A percentile compares a stretch with the other conserved stretches of the same genome.
phyloP scores from a whole-genome alignment of 2,113 vertebrate genomes.

The Paracanthobrama guichenoti region DNA sequence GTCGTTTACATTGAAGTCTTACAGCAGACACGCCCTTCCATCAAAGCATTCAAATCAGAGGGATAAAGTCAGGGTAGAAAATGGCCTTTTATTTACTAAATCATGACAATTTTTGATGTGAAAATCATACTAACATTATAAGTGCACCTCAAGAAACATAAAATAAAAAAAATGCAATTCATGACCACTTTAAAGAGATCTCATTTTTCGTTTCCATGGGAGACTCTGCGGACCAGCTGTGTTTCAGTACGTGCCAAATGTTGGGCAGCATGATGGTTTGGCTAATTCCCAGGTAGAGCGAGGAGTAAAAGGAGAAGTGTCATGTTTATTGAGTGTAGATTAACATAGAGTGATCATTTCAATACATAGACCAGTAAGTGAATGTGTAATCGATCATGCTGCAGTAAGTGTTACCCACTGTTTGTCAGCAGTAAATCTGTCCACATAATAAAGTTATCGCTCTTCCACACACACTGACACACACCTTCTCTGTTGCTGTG shows the following conservation, averaged over 20 bases:
- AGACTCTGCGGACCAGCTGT: not conserved
- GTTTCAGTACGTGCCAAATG: not conserved
- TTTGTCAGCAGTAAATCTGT: slow-evolving; percentile 23
- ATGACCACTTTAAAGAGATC: not conserved
- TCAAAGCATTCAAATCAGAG: too few relatives aligned
- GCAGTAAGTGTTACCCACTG: slow-evolving; percentile 5
- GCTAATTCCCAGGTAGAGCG: not conserved
- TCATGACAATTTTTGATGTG: too few relatives aligned
- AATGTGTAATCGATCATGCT: slow-evolving; percentile 11
- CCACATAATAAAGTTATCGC: not conserved
- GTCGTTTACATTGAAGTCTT: too few relatives aligned
- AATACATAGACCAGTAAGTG: not conserved
- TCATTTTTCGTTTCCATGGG: not conserved
- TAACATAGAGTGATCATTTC: not conserved
- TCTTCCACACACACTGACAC: not conserved
- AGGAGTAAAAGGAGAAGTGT: not conserved
- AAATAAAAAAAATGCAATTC: too few relatives aligned
- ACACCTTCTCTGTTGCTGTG: not conserved
- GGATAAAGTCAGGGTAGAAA: too few relatives aligned
- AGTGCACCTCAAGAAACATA: too few relatives aligned
- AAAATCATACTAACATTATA: too few relatives aligned
- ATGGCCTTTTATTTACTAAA: too few relatives aligned
- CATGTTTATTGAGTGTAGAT: slow-evolving; percentile 2
- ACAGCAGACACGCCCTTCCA: too few relatives aligned
- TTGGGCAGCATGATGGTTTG: not conserved